These are phyloP conservation scores for Synergus laeviventris DNA, from an alignment of 2,888 invertebrate species.

Conservation along the genomic window DNA sequence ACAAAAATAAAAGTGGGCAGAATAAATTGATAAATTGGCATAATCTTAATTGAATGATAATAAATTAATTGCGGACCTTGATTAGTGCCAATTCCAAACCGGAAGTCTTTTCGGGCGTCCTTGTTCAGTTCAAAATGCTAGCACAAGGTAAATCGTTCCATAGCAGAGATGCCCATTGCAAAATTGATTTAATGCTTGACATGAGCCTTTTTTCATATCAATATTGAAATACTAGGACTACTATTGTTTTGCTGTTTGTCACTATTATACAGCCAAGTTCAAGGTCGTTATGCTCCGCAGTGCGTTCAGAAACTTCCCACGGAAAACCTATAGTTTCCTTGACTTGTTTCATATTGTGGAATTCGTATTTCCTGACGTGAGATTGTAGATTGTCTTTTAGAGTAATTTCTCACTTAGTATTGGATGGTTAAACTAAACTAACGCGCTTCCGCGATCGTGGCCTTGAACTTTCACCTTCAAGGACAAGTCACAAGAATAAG, in stretches of 20 bases:
- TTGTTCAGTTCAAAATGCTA: background rate
- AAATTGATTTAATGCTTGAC: background rate
- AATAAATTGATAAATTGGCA: too few relatives aligned
- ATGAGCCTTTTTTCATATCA: background rate
- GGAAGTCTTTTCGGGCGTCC: background rate
- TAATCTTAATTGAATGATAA: background rate
- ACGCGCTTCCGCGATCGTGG: background rate
- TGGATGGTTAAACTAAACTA: conserved; percentile 6
- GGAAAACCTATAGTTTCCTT: conserved; percentile 26
- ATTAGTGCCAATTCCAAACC: background rate
- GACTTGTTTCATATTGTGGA: conserved; percentile 23
- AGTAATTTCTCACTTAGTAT: background rate
- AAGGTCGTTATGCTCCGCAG: conserved; percentile 62
- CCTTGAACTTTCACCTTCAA: conserved; percentile 14
- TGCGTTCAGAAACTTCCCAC: conserved; percentile 56
- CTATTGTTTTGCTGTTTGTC: conserved; percentile 49
- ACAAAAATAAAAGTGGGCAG: too few relatives aligned
- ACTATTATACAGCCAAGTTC: conserved; percentile 61
- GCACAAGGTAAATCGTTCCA: conserved; percentile 9
- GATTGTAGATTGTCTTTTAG: background rate
- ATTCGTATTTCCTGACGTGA: conserved; percentile 21
- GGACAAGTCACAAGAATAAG: background rate
- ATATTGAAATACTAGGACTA: background rate
- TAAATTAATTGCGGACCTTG: background rate
- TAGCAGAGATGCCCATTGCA: background rate